Evolutionary conservation across 2,888 invertebrate species (phyloP), one percentile per base, ranked within the genome.

Genomic region (Polymixis lichenea): DNA sequence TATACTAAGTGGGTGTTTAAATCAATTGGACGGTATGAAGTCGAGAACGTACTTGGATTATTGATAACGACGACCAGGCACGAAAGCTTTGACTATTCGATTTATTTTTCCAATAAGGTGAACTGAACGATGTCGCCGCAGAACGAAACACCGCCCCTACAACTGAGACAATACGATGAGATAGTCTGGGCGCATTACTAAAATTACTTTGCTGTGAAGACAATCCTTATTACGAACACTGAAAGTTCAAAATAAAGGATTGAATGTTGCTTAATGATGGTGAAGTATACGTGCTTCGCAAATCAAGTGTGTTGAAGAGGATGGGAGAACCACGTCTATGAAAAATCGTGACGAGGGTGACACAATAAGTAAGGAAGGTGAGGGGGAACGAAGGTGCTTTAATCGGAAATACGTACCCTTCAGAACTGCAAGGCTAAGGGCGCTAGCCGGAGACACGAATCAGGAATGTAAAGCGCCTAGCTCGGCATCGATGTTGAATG

Each of bases 281-380:
- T 75, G 78, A 83, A 81, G 90, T 87, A 88, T 93, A 95, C 96
- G 96, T 96, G 96, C 95, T 94, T 93, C 89, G 95, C 94, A 96
- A 96, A 96, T 96, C 95, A 96, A 96, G 96, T 95, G 93, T 91
- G 92, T 94, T 95, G 93, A 94, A 95, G 95, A 94, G 95, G 95
- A 95, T 94, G 94, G 94, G 92, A 94, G 93, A 91, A 86, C 84
- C 86, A 90, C 93, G 93, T 93, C 93, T 95, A 95, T 95, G 95
- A 96, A 96, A 96, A 96, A 95, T 95, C 95, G 95, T 94, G 95
- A 94, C 91, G 91, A 92, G 95, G 95, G 95, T 91, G 94, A 93
- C 94, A 94, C 94, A 95, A 95, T 95, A 92, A 94, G 92, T 91
- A 91, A 88, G 89, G 90, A 88, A 92, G 91, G 86, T 82, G 80